These are phyloP conservation scores for Antheraea assamensis DNA, from an alignment of 2,888 invertebrate species.

Conservation along the genomic window DNA sequence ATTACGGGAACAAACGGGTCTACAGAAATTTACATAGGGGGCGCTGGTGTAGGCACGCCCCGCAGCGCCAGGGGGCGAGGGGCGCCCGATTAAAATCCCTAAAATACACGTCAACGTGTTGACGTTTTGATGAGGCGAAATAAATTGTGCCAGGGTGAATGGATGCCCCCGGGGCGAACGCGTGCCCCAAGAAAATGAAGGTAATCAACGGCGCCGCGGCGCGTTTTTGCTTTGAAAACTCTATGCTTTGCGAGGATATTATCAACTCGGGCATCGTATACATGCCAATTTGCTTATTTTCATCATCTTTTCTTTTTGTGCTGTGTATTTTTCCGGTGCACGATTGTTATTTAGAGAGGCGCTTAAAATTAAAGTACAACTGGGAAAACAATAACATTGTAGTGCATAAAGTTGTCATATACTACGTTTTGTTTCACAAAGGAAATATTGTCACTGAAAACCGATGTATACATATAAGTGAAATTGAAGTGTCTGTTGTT, in stretches of 20 bases:
- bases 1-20: conserved; percentile 61
- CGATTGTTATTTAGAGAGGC: not conserved
- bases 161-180: conserved; percentile 51
- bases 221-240: conserved; percentile 45
- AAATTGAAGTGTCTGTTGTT: too few relatives aligned
- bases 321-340: not conserved
- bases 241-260: conserved; percentile 51
- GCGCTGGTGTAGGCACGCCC: conserved; percentile 23
- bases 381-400: not conserved
- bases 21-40: conserved; percentile 67
- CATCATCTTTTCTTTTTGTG: conserved; percentile 25
- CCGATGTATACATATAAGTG: too few relatives aligned
- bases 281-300: conserved; percentile 32
- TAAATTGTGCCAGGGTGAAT: conserved; percentile 54
- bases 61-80: conserved; percentile 25
- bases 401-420: not conserved
- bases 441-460: not conserved
- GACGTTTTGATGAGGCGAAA: conserved; percentile 80
- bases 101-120: conserved; percentile 80
- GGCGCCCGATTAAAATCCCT: conserved; percentile 73
- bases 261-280: conserved; percentile 38
- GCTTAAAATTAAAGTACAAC: not conserved
- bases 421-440: not conserved
- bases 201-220: conserved; percentile 56
- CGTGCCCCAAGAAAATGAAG: conserved; percentile 78